Percentiles rank a stretch among this genome's conserved stretches.
Evolutionary conservation across 2,113 vertebrate genomes (phyloP).

Genomic region (Polypterus bichir): DNA sequence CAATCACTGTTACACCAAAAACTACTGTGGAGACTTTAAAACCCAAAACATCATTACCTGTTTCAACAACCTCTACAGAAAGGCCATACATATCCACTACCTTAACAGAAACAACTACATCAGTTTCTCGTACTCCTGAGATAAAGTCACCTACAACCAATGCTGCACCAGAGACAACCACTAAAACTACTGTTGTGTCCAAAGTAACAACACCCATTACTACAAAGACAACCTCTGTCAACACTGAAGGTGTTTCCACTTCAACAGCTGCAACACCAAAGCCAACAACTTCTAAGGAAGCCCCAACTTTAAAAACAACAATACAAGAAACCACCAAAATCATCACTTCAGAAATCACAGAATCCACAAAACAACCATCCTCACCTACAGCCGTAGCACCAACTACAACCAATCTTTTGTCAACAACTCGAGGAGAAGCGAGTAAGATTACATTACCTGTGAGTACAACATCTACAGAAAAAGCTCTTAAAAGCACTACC

Average conservation of each 20-base stretch:
- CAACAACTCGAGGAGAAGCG: background rate
- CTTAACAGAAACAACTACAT: background rate
- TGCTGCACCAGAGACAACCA: no score
- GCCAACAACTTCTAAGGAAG: background rate
- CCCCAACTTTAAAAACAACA: fast-evolving
- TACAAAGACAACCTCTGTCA: no score
- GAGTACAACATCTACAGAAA: background rate
- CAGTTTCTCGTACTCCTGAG: fast-evolving
- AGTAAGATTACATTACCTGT: background rate
- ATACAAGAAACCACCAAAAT: fast-evolving
- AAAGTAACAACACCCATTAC: no score
- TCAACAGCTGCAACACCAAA: background rate
- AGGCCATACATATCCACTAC: fast-evolving
- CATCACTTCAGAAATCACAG: background rate
- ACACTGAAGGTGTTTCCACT: no score
- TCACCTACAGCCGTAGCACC: background rate
- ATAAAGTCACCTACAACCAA: background rate
- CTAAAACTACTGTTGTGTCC: no score
- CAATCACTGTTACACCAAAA: no score
- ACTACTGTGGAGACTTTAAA: no score
- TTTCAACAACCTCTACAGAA: background rate
- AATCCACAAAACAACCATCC: conserved; percentile 9
- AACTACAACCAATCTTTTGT: background rate
- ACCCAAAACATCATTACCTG: no score
- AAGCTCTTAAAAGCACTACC: background rate